Evolutionary conservation across 2,888 invertebrate species (phyloP).

Genomic region (Charanyca ferruginea): DNA sequence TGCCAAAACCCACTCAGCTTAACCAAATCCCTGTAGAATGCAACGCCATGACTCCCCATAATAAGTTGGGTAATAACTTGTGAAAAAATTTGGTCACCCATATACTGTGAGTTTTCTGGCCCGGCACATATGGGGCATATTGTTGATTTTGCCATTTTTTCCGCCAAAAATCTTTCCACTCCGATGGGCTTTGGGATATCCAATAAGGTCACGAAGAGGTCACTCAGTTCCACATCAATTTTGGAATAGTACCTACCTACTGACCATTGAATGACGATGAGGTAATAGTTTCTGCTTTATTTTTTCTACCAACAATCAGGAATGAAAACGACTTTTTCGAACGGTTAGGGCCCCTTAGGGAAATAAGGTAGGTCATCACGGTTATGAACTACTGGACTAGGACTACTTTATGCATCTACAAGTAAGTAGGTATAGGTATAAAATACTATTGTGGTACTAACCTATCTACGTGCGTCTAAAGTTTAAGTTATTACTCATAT

Average conservation of each 20-base stretch:
- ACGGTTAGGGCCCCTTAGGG: not conserved
- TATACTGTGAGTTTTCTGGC: constrained; percentile 65
- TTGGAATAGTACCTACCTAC: not conserved
- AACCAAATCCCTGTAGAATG: constrained; percentile 73
- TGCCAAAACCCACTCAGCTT: constrained; percentile 57
- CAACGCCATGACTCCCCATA: constrained; percentile 71
- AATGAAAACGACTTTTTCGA: not conserved
- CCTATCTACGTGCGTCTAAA: no score
- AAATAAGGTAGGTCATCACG: not conserved
- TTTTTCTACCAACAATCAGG: not conserved
- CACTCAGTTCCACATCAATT: constrained; percentile 31
- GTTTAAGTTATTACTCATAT: no score
- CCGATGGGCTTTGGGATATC: constrained; percentile 30
- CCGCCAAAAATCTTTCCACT: constrained; percentile 46
- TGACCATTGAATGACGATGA: not conserved
- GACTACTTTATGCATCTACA: no score
- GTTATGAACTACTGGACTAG: no score
- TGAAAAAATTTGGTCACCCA: constrained; percentile 80
- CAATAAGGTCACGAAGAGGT: constrained; percentile 44
- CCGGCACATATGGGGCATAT: constrained; percentile 62
- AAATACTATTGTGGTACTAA: no score
- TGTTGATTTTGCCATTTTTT: constrained; percentile 64
- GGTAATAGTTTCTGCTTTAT: not conserved
- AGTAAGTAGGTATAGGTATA: no score
- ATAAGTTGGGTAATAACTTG: constrained; percentile 77